Conservation (phyloP, 2,797 vertebrate species). For the Protosalanx chinensis region DNA sequence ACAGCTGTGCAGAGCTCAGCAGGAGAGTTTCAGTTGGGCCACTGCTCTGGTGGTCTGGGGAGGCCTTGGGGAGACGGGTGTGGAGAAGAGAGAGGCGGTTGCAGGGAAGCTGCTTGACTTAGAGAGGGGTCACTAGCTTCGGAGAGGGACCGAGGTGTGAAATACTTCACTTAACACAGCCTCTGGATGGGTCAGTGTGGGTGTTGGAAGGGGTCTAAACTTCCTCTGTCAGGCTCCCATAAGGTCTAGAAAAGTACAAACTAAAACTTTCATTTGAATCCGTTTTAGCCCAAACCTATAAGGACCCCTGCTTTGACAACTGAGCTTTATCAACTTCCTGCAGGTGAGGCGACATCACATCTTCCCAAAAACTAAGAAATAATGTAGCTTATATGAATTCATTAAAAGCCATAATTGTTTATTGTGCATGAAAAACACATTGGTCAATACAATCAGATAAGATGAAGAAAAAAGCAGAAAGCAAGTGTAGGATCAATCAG, state of each 20-base stretch:
- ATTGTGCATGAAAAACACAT: constrained; percentile 49
- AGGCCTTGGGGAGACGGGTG: constrained; percentile 34
- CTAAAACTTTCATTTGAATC: too few species aligned
- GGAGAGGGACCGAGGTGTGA: constrained; percentile 53
- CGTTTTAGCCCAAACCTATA: constrained; percentile 12
- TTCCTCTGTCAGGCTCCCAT: neutral
- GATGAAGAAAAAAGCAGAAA: constrained; percentile 50
- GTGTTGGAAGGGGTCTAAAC: constrained; percentile 35
- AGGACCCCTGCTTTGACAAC: neutral
- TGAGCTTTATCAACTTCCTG: neutral
- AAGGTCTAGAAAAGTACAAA: too few species aligned
- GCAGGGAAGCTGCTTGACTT: constrained; percentile 35
- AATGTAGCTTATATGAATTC: too few species aligned
- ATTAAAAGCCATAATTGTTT: constrained; percentile 54
- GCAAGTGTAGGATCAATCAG: constrained; percentile 32
- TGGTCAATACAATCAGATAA: constrained; percentile 33
- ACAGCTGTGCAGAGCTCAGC: constrained; percentile 36
- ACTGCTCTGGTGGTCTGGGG: constrained; percentile 24
- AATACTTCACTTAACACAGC: constrained; percentile 60
- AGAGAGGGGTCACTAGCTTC: constrained; percentile 48
- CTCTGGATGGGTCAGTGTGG: constrained; percentile 26
- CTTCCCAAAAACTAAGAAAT: too few species aligned
- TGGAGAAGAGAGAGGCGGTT: constrained; percentile 28
- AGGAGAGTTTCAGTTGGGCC: constrained; percentile 39
- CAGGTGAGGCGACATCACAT: constrained; percentile 17